Conservation (phyloP, 1,140 invertebrate species). For the Yoshiicerus persimilis region DNA sequence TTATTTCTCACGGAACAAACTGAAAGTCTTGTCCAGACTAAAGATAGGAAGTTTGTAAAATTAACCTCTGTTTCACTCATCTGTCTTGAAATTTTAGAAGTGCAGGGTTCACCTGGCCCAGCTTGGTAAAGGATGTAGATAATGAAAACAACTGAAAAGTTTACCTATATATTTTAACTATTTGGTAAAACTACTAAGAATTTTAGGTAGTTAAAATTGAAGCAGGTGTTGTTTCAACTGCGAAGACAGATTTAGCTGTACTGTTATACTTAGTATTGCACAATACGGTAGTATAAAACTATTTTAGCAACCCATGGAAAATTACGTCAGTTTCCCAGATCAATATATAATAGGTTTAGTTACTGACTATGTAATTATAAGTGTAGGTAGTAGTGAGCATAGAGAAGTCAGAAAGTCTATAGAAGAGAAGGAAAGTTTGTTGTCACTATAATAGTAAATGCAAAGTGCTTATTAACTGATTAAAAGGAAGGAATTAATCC, state of each 20-base stretch:
- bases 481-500: neutral
- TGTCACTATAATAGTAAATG: neutral
- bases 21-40: neutral
- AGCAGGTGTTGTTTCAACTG: neutral
- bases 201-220: neutral
- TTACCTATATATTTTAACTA: neutral
- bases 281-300: too few species aligned
- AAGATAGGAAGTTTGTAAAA: neutral
- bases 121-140: neutral
- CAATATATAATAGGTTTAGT: neutral
- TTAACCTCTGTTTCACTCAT: neutral
- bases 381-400: too few species aligned
- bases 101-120: neutral
- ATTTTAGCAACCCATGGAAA: neutral
- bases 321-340: neutral
- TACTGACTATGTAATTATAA: neutral
- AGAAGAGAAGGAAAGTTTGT: neutral
- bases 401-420: neutral
- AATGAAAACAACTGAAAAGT: neutral
- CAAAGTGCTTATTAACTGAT: neutral
- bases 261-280: too few species aligned
- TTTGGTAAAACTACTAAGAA: neutral
- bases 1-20: neutral
- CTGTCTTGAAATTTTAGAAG: neutral
- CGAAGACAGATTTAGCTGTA: neutral